Conservation (phyloP, 1,140 invertebrate genomes). For the Drosophila carrolli region DNA sequence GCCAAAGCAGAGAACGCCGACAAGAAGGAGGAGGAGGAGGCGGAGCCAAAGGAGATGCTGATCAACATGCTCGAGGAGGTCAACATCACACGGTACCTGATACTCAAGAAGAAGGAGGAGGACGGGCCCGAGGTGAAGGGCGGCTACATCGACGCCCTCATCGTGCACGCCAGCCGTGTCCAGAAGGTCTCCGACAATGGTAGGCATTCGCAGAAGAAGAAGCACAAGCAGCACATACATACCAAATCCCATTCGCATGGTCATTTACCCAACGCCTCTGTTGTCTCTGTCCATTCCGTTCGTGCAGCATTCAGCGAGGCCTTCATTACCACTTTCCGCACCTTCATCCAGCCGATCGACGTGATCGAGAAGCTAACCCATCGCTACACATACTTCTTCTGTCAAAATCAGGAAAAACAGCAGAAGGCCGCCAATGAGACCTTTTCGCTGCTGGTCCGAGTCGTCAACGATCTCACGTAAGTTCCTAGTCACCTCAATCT, state of each 20-base stretch:
- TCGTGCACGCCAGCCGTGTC: slow-evolving; percentile 96
- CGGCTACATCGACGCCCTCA: slow-evolving; percentile 95
- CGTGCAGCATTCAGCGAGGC: slow-evolving; percentile 93
- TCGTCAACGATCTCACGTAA: slow-evolving; percentile 97
- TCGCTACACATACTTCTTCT: slow-evolving; percentile 90
- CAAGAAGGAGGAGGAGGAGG: slow-evolving; percentile 62
- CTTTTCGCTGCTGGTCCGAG: slow-evolving; percentile 94
- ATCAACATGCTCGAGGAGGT: slow-evolving; percentile 90
- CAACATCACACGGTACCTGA: slow-evolving; percentile 91
- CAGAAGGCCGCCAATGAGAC: slow-evolving; percentile 93
- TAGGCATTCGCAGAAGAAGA: slow-evolving; percentile 57
- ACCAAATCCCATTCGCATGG: slow-evolving; percentile 15
- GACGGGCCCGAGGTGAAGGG: slow-evolving; percentile 95
- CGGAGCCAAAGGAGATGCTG: slow-evolving; percentile 69
- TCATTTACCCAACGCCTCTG: slow-evolving; percentile 49
- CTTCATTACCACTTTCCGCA: slow-evolving; percentile 98
- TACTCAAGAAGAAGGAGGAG: slow-evolving; percentile 92
- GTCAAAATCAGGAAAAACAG: slow-evolving; percentile 89
- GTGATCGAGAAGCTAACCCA: slow-evolving; percentile 94
- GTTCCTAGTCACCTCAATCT: slow-evolving; percentile 74
- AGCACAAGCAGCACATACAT: slow-evolving; percentile 13
- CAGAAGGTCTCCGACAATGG: slow-evolving; percentile 81
- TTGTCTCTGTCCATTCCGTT: slow-evolving; percentile 52
- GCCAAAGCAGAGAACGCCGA: slow-evolving; percentile 37
- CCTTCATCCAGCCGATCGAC: slow-evolving; percentile 95